These are phyloP conservation scores for Eciton burchellii DNA, from an alignment of 1,140 invertebrate species.

Conservation along the genomic window DNA sequence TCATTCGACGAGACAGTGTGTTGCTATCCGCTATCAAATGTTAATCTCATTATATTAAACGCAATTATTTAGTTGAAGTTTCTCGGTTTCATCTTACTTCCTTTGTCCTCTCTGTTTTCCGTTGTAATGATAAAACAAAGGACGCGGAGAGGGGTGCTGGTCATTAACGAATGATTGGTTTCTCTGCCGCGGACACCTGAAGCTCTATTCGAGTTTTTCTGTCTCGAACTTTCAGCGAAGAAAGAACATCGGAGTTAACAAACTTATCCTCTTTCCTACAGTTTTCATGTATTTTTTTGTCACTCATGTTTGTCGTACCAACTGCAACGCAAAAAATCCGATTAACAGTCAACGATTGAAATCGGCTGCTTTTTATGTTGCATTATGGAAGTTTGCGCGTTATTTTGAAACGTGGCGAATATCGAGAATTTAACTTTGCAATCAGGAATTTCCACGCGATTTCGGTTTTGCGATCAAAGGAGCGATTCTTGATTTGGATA, in stretches of 20 bases:
- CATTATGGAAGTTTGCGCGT: constrained; percentile 37
- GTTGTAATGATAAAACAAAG: constrained; percentile 55
- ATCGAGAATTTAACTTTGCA: constrained; percentile 15
- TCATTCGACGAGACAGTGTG: no score
- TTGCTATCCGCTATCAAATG: no score
- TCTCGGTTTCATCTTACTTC: no score
- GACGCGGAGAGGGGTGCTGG: neutral
- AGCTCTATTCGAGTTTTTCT: constrained; percentile 48
- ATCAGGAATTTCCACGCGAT: constrained; percentile 2
- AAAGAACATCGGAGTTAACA: constrained; percentile 44
- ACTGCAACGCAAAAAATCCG: constrained; percentile 42
- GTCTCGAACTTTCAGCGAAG: constrained; percentile 41
- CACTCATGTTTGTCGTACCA: constrained; percentile 10
- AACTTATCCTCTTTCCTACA: constrained; percentile 52
- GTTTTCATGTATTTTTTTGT: constrained; percentile 56
- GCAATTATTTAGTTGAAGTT: no score
- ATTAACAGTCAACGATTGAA: constrained; percentile 54
- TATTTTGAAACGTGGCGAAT: constrained; percentile 22
- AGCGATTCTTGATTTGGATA: constrained; percentile 50
- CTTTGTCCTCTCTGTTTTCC: no score
- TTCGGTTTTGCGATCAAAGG: constrained; percentile 28
- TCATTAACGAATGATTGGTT: constrained; percentile 58
- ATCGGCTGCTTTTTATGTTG: constrained; percentile 48
- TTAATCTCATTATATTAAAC: no score
- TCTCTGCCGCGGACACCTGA: constrained; percentile 53